Conservation (phyloP, 1,140 invertebrate genomes). For the Aphelenchoides besseyi region DNA sequence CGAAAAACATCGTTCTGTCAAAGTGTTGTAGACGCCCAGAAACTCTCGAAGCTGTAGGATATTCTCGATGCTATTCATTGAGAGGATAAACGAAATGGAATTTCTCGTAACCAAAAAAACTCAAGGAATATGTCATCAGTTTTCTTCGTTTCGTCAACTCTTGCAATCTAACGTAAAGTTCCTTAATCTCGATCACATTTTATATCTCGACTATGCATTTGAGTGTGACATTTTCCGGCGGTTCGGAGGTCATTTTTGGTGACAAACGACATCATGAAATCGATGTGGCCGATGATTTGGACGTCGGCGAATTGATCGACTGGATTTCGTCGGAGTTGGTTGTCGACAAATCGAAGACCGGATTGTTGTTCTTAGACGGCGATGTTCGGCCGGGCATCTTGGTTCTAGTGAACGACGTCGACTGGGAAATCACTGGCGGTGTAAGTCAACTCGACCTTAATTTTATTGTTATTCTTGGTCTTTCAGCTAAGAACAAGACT, state of each 20-base stretch:
- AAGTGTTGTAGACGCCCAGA: slow-evolving; percentile 49
- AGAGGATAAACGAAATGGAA: neutral
- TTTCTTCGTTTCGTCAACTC: neutral
- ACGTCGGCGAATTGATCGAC: neutral
- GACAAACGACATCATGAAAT: slow-evolving; percentile 12
- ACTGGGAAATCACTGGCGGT: slow-evolving; percentile 65
- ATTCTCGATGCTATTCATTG: slow-evolving; percentile 9
- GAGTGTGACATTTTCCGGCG: neutral
- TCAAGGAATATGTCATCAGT: neutral
- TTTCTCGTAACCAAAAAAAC: neutral
- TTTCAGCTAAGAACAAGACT: slow-evolving; percentile 9
- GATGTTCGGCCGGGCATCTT: slow-evolving; percentile 66
- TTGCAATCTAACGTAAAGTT: too few species aligned
- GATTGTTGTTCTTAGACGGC: slow-evolving; percentile 64
- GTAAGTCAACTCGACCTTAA: slow-evolving; percentile 24
- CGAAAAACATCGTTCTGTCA: slow-evolving; percentile 49
- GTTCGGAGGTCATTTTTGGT: slow-evolving; percentile 10
- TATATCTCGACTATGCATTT: neutral
- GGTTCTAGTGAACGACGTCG: slow-evolving; percentile 66
- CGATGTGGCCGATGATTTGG: neutral
- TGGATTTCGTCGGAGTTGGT: neutral
- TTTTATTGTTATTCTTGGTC: neutral
- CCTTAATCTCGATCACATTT: too few species aligned
- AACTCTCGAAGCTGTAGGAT: slow-evolving; percentile 48
- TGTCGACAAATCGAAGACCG: slow-evolving; percentile 33